Percentiles rank a stretch among this genome's conserved stretches.
Evolutionary conservation across 2,797 vertebrate genomes (phyloP).

Genomic region (Premnoplex brunnescens): DNA sequence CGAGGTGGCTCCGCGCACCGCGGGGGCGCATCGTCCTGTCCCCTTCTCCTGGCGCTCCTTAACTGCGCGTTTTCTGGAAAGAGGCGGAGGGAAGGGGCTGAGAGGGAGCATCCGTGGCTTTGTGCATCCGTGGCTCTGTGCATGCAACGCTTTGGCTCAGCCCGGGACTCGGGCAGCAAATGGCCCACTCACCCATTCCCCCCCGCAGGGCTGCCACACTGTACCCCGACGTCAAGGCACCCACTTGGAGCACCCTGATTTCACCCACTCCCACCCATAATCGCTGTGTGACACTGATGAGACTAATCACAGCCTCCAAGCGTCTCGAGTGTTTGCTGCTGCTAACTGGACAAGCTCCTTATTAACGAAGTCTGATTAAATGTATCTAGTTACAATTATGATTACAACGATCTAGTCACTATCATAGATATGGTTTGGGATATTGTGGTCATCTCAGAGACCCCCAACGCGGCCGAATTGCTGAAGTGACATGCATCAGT

Average conservation of each 20-base stretch:
- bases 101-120: neutral
- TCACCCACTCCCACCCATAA: neutral
- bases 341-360: neutral
- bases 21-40: neutral
- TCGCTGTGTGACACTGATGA: rapidly evolving
- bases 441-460: neutral
- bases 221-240: neutral
- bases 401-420: too few relatives aligned
- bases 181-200: rapidly evolving
- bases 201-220: rapidly evolving
- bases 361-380: neutral
- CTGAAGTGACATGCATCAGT: neutral
- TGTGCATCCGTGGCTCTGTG: rapidly evolving
- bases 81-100: neutral
- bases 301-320: neutral
- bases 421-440: neutral
- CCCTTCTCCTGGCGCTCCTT: neutral
- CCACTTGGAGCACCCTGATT: rapidly evolving
- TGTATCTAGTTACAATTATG: neutral
- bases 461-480: neutral
- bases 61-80: neutral
- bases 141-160: neutral
- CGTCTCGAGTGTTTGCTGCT: neutral
- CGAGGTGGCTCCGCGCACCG: neutral
- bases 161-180: neutral